Evolutionary conservation across 2,113 vertebrate species (phyloP), one percentile per base, ranked within the genome.

Genomic region (Seriola aureovittata): DNA sequence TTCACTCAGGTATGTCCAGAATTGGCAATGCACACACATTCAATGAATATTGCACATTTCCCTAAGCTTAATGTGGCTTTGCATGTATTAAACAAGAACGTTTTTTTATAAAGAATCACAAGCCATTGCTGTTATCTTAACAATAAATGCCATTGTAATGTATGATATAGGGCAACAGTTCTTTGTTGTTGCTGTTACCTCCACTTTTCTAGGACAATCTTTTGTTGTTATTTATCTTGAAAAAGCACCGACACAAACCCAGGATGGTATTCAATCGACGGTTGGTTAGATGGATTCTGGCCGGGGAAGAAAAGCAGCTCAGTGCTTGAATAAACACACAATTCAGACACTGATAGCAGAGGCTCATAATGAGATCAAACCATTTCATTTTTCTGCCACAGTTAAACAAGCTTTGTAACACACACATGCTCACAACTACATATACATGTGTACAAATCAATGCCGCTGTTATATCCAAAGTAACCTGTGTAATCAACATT

Each of bases 321-420:
- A 57, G 66, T 82, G 50, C 59, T 81, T 76, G 54, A 82, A 71
- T 73, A 90, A 91, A 91, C 78, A 83, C 71, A 74, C 46, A 66
- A 71, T 77, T 83, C 38, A 79, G 17, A 72, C 34, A 10, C 29
- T 63, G 81, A 75, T 54, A 46, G n/a, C 52, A 23, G 73, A 29
- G 6, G 23, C 23, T 74, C 42, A 64, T 29, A 63, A 44, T 67
- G 19, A 85, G 60, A 74, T 48, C 68, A 82, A 36, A 69, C 21
- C 67, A 68, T 65, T 54, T 65, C 5, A 50, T 84, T 32, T 25
- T 17, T 52, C 65, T 46, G 23, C 42, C 40, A 21, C 38, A 19
- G 21, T 42, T 32, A 29, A 54, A 55, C 42, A 60, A 70, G 29
- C 29, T 29, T 29, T 29, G 29, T 29, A 17, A 69, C 25, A 42